Conservation (phyloP, 2,888 invertebrate genomes). For the Leptinotarsa tumamoca region DNA sequence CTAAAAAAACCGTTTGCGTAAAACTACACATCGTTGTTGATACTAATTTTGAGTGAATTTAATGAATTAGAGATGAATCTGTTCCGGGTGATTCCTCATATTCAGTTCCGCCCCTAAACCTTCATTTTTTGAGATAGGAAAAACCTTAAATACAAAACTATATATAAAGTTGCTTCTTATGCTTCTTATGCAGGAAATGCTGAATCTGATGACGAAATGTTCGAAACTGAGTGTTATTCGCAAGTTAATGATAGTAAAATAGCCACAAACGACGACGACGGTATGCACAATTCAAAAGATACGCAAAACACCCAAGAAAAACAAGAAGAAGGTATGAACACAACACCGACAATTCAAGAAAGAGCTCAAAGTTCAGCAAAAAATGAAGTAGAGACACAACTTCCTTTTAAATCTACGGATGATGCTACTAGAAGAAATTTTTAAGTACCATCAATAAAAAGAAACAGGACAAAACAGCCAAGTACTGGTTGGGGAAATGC, state of each 20-base stretch:
- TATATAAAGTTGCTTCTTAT: background rate
- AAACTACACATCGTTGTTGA: slow-evolving; percentile 23
- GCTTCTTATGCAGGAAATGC: slow-evolving; percentile 34
- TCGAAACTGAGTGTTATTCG: slow-evolving; percentile 8
- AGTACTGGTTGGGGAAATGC: too few relatives aligned
- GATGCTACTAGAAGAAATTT: slow-evolving; percentile 19
- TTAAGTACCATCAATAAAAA: background rate
- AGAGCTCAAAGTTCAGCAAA: background rate
- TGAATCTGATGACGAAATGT: slow-evolving; percentile 28
- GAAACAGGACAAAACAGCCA: too few relatives aligned
- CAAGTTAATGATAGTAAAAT: slow-evolving; percentile 29
- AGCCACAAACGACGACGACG: slow-evolving; percentile 21
- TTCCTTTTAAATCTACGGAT: slow-evolving; percentile 8
- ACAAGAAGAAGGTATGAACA: slow-evolving; percentile 20
- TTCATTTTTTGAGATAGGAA: background rate
- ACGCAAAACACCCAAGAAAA: slow-evolving; percentile 17
- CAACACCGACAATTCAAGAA: slow-evolving; percentile 7
- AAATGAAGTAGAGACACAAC: slow-evolving; percentile 24
- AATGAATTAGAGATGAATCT: slow-evolving; percentile 27
- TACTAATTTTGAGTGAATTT: slow-evolving; percentile 25
- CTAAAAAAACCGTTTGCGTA: slow-evolving; percentile 23
- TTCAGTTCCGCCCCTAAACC: slow-evolving; percentile 13
- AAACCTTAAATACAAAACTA: slow-evolving; percentile 16
- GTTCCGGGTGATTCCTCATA: slow-evolving; percentile 24
- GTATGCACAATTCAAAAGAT: slow-evolving; percentile 20